Evolutionary conservation across 2,113 vertebrate species (phyloP), one percentile per base, ranked within the genome.

Genomic region (Ptilorrhoa leucosticta): DNA sequence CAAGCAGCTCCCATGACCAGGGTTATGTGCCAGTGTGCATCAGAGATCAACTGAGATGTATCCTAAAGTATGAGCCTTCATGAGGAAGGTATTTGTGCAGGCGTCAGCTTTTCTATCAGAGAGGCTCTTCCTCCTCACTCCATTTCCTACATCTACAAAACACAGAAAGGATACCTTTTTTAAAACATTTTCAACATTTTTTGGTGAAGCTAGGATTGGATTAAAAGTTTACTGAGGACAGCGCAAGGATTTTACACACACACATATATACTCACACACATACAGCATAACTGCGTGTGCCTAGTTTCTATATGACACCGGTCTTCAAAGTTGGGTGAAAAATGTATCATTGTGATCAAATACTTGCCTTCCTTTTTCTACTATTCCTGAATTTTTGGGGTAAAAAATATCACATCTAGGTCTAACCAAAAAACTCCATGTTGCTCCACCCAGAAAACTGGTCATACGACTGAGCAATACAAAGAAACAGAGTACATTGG

Each of bases 101-200:
- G 18, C 14, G 14, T 83, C 48, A 40, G 18, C 11, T 87, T 80
- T 76, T 73, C 22, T 50, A 3, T n/a, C 17, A 68, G 37, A 33
- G 22, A 65, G 27, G 7, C 4, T 82, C 16, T 20, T 82, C 19
- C 14, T 63, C 6, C 37, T 66, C 19, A 54, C 9, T 90, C 28
- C 13, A 7, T 76, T 64, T 64, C 7, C 5, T 80, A 10, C 13
- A 60, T 93, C 56, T 56, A 58, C 14, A 75, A 81, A 72, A 57
- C 15, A 70, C 2, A 1, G 57, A 53, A 61, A 42, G 0, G 2
- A 23, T 37, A 47, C 0, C 1, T 42, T 50, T 72, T 45, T 16
- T 0, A 2, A 40, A 87, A 48, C 0, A 6, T 63, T 47, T 73
- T 54, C 8, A 37, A 31, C 6, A 6, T 31, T 70, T 39, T 68